Evolutionary conservation across 92 coral and sea anemone species (phyloP).

Genomic region (Zoanthus sansibaricus): DNA sequence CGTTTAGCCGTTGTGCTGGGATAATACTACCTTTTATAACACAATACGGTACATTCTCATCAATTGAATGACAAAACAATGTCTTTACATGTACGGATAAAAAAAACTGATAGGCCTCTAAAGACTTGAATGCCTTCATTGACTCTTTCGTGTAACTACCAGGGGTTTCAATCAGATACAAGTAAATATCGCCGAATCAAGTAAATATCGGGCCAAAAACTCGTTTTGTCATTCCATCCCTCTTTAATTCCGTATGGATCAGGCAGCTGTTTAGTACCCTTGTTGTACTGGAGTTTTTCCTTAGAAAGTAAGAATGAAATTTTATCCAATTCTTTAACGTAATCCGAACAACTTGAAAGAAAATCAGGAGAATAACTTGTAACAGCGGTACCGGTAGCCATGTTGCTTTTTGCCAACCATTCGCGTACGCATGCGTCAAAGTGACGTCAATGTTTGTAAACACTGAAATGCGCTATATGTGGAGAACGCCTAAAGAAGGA

Average conservation of each 20-base stretch:
- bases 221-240: constrained; percentile 20
- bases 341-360: constrained; percentile 26
- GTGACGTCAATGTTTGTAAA: constrained; percentile 21
- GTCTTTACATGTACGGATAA: constrained; percentile 19
- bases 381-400: constrained; percentile 22
- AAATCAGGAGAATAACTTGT: constrained; percentile 13
- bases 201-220: constrained; percentile 17
- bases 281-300: constrained; percentile 27
- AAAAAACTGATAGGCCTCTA: constrained; percentile 21
- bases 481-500: constrained; percentile 38
- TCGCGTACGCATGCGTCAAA: constrained; percentile 20
- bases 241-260: constrained; percentile 20
- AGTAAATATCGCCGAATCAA: constrained; percentile 17
- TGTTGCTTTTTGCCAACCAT: constrained; percentile 20
- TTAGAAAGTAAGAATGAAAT: constrained; percentile 6
- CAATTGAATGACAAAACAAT: constrained; percentile 29
- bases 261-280: constrained; percentile 10
- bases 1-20: constrained; percentile 50
- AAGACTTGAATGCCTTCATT: constrained; percentile 20
- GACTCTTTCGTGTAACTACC: constrained; percentile 16
- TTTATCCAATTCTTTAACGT: constrained; percentile 22
- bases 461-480: constrained; percentile 6
- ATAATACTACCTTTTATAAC: constrained; percentile 43
- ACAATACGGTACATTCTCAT: constrained; percentile 42
- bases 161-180: constrained; percentile 20